A percentile compares a stretch with the other conserved stretches of the same genome.
Evolutionary conservation across 2,888 invertebrate species (phyloP).

Genomic region (Dryomyza anilis): DNA sequence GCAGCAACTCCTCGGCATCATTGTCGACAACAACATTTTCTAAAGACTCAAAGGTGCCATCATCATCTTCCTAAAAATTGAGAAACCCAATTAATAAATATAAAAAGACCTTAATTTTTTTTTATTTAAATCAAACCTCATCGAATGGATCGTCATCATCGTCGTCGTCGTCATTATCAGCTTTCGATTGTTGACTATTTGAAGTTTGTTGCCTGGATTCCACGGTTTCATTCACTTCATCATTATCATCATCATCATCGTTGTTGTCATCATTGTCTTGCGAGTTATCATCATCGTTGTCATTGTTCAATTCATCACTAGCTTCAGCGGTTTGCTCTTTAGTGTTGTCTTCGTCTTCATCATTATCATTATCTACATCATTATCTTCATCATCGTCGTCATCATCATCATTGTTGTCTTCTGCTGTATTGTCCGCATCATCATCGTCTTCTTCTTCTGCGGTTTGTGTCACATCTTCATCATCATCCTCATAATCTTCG

Average conservation of each 20-base stretch:
- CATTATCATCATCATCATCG: slow-evolving; percentile 42
- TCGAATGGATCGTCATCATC: slow-evolving; percentile 60
- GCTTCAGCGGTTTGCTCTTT: slow-evolving; percentile 45
- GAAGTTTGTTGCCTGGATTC: slow-evolving; percentile 36
- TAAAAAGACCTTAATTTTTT: neutral
- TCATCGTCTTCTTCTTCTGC: slow-evolving; percentile 52
- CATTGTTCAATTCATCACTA: slow-evolving; percentile 50
- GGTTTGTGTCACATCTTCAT: slow-evolving; percentile 38
- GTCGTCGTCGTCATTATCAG: slow-evolving; percentile 46
- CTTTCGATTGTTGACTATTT: slow-evolving; percentile 36
- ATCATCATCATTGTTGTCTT: slow-evolving; percentile 57
- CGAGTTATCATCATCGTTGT: slow-evolving; percentile 39
- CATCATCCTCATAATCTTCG: slow-evolving; percentile 52
- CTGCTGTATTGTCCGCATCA: slow-evolving; percentile 41
- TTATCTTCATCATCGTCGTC: slow-evolving; percentile 59
- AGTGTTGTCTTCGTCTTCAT: slow-evolving; percentile 44
- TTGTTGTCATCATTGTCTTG: slow-evolving; percentile 40
- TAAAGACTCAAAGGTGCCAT: slow-evolving; percentile 55
- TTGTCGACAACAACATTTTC: slow-evolving; percentile 58
- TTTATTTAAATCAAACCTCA: slow-evolving; percentile 61
- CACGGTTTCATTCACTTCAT: slow-evolving; percentile 37
- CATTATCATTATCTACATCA: slow-evolving; percentile 40
- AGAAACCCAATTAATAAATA: neutral
- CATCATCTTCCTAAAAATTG: slow-evolving; percentile 36
- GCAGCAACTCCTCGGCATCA: slow-evolving; percentile 51